These are phyloP conservation scores for Pantherophis vulpinus DNA, from an alignment of 2,797 vertebrate genomes.

Conservation along the genomic window DNA sequence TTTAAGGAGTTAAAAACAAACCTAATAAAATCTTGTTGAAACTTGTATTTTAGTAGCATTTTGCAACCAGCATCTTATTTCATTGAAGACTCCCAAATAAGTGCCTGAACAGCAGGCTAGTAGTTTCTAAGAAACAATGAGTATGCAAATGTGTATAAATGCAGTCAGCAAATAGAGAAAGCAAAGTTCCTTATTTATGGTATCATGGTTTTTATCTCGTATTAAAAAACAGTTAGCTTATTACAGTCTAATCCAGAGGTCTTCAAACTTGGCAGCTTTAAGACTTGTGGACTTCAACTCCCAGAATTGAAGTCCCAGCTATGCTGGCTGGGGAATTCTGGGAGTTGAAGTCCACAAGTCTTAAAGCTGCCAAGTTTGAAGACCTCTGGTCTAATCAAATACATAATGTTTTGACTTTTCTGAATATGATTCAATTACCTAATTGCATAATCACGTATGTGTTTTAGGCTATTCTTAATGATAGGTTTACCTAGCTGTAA, in stretches of 20 bases:
- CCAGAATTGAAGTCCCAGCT: no score
- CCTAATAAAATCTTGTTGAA: background rate
- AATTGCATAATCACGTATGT: background rate
- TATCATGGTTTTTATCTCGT: background rate
- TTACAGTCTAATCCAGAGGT: background rate
- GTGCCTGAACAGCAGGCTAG: background rate
- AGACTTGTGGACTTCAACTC: no score
- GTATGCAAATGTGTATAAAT: background rate
- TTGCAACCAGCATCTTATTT: background rate
- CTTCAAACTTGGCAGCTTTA: no score
- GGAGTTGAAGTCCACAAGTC: no score
- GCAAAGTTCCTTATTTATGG: background rate
- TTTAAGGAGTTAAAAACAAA: background rate
- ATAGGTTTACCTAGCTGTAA: background rate
- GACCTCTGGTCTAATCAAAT: background rate
- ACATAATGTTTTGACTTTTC: background rate
- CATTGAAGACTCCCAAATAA: background rate
- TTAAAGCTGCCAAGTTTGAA: no score
- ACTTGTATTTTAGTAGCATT: background rate
- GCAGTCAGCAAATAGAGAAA: background rate
- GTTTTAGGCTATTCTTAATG: background rate
- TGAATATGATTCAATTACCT: background rate
- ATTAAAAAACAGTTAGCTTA: background rate
- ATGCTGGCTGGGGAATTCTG: no score
- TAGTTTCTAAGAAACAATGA: background rate